These are phyloP conservation scores for Pogonocichla stellata DNA, from an alignment of 2,113 vertebrate genomes.

Conservation along the genomic window DNA sequence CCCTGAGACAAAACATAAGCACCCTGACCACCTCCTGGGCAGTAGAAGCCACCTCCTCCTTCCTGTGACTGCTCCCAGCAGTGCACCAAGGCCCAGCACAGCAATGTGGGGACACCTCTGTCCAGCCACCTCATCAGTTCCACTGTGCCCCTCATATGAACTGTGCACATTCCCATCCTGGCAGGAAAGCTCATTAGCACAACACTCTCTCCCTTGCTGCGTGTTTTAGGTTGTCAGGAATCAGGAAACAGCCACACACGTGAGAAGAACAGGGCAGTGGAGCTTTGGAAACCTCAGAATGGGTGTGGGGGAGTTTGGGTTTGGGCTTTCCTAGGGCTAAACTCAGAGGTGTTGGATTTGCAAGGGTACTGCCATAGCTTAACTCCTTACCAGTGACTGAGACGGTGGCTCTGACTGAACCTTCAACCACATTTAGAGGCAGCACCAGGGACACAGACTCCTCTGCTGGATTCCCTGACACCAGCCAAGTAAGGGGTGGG, in stretches of 20 bases:
- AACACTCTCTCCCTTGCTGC: neutral
- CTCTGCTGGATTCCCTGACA: constrained; percentile 37
- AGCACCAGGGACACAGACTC: constrained; percentile 63
- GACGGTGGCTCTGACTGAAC: constrained; percentile 55
- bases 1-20: constrained; percentile 59
- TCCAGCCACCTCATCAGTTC: neutral
- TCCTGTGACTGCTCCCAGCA: neutral
- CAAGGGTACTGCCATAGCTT: neutral
- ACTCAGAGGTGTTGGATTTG: neutral
- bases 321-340: neutral
- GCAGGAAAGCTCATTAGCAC: neutral
- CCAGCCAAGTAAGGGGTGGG: neutral
- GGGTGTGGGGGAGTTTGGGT: neutral
- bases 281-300: neutral
- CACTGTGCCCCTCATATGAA: neutral
- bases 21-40: neutral
- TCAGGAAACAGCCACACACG: neutral
- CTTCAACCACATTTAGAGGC: constrained; percentile 49
- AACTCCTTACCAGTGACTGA: constrained; percentile 56
- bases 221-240: neutral
- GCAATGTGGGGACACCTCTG: neutral
- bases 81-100: neutral
- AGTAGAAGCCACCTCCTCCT: neutral
- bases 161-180: neutral
- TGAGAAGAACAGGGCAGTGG: neutral